Base-by-base conservation (phyloP, 2,888 invertebrate genomes). In the Tuta absoluta region DNA sequence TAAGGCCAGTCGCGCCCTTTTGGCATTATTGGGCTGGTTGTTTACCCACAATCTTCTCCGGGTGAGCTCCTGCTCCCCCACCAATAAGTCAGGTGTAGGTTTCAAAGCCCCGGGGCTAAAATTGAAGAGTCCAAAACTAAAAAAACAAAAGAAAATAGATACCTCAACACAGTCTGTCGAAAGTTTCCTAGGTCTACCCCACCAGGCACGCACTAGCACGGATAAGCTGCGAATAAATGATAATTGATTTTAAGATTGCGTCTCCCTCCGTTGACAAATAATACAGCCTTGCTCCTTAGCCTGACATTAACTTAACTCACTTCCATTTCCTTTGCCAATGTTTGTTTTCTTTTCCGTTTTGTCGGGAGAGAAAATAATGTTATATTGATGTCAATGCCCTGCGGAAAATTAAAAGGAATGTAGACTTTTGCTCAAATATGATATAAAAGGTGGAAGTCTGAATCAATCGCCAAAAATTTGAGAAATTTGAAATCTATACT, bases 201-300 rank as follows among this genome's bases (percentile, higher is more conserved):
- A 79, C 75, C 79, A 82, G 81, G 83, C 84, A 78, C 81, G 77
- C 84, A 85, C 85, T 83, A 84, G 78, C 77, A 76, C 81, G 83
- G 90, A 87, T 91, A 90, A 91, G 91, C 90, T 80, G 85, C 85
- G 85, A 91, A 91, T 91, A 91, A 91, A 91, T 91, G 91, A 89
- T 91, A 91, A 91, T 91, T 91, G 91, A 91, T 91, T 91, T 89
- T 86, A 89, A 91, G 91, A 91, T 90, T 85, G 87, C 78, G 81
- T 78, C 75, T 79, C 77, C 79, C 78, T 71, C 74, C 79, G 81
- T 87, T 90, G 90, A 91, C 91, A 91, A 91, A 91, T 91, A 89
- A 76, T 78, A 78, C 76, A 74, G 82, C 82, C 85, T 87, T 84
- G 77, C 75, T 70, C 68, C 70, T 67, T 74, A 75, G 74, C 62